Evolutionary conservation across 2,888 invertebrate genomes (phyloP), one percentile per base, ranked within the genome.

Genomic region (Lasioglossum leucozonium): DNA sequence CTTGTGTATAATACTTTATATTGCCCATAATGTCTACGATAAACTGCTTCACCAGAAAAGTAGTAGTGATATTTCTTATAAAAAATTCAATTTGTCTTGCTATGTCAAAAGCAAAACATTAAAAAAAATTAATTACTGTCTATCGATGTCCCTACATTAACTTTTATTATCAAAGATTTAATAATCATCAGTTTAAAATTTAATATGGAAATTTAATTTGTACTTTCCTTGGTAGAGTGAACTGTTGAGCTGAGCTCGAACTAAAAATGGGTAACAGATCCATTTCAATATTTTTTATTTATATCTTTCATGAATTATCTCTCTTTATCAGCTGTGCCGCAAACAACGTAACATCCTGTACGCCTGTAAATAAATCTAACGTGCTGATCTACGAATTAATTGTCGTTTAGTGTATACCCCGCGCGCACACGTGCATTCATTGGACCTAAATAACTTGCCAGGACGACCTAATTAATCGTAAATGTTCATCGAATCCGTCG

Each of bases 391-490:
- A 88, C 89, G 83, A 89, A 82, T 89, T 89, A 87, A 88, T 89
- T 82, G 82, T 88, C 89, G 89, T 91, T 88, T 78, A 89, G 87
- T 87, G 84, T 89, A 91, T 90, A 90, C 65, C 83, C 62, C 67
- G 87, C 86, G 76, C 65, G 44, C n/a, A 51, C 77, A 44, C 77
- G 30, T 44, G 71, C 74, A 30, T 67, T 71, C 62, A 37, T 83
- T 82, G 88, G 88, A 91, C 89, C 91, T 92, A 91, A 90, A 16
- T 67, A 77, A 86, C 84, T 79, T 84, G 88, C 84, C 82, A 80
- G 79, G 82, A 87, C 90, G 92, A 92, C 91, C 91, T 92, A 91
- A 91, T 84, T 89, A 90, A 85, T 81, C 75, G 82, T 88, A 90
- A 89, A 72, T 79, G 73, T 87, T 87, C 88, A 90, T 90, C 89